A percentile compares a stretch with the other conserved stretches of the same genome.
These are phyloP conservation scores for Phainopepla nitens DNA, from an alignment of 2,113 vertebrate species.

Conservation along the genomic window DNA sequence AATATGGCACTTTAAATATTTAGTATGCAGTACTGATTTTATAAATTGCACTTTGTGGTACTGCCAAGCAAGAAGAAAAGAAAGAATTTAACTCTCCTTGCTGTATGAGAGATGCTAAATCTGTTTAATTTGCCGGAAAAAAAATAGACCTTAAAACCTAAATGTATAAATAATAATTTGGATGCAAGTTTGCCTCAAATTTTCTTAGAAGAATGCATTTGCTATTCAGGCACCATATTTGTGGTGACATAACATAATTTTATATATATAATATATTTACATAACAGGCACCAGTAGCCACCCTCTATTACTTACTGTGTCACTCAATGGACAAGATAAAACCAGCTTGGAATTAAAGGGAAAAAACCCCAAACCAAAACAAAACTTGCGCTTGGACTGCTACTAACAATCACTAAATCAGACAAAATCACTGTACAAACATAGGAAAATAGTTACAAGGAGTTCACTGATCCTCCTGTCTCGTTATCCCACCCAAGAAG, in stretches of 20 bases:
- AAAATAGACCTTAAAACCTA: not conserved
- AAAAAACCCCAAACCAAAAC: not conserved
- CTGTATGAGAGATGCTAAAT: not conserved
- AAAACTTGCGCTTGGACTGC: not conserved
- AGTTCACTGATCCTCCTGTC: not conserved
- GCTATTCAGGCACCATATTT: constrained; percentile 30
- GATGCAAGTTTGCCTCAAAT: not conserved
- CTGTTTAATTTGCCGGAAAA: constrained; percentile 4
- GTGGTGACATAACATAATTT: constrained; percentile 47
- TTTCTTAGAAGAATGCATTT: constrained; percentile 41
- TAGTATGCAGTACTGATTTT: constrained; percentile 4
- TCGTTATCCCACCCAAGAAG: not conserved
- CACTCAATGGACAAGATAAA: constrained; percentile 38
- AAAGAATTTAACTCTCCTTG: not conserved
- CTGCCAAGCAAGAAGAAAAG: constrained; percentile 36
- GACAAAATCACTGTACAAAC: not conserved
- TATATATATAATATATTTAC: constrained; percentile 53
- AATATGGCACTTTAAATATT: constrained; percentile 16
- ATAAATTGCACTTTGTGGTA: constrained; percentile 30
- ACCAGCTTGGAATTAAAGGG: not conserved
- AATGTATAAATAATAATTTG: constrained; percentile 7
- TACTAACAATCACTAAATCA: not conserved
- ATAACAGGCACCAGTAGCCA: constrained; percentile 6
- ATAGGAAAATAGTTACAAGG: not conserved
- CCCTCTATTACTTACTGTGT: constrained; percentile 18